Evolutionary conservation across 2,113 vertebrate genomes (phyloP).

Genomic region (Rattus rattus): DNA sequence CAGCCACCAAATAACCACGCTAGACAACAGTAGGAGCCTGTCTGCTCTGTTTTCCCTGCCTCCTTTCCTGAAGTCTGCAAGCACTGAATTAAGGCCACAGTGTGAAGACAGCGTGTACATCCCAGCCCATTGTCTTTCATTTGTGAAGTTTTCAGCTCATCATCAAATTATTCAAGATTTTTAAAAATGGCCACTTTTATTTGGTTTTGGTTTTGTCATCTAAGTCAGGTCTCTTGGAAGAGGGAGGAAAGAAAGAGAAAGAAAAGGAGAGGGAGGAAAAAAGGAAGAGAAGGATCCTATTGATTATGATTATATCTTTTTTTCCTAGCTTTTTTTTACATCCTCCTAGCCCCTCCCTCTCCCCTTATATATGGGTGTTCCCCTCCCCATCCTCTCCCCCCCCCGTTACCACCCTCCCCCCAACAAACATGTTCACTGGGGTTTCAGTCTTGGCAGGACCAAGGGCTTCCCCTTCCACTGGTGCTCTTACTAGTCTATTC

Average conservation of each 20-base stretch:
- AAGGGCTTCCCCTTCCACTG: too few relatives aligned
- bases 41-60: background rate
- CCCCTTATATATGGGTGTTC: too few relatives aligned
- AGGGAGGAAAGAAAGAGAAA: background rate
- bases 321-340: too few relatives aligned
- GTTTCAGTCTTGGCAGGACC: too few relatives aligned
- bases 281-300: background rate
- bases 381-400: too few relatives aligned
- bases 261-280: too few relatives aligned
- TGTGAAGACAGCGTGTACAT: background rate
- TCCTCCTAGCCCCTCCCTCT: too few relatives aligned
- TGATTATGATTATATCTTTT: background rate
- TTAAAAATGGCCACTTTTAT: background rate
- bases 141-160: background rate
- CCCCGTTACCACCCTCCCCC: too few relatives aligned
- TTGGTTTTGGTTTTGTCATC: background rate
- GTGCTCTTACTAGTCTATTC: too few relatives aligned
- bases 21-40: background rate
- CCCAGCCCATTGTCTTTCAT: background rate
- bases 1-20: background rate
- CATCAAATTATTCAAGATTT: background rate
- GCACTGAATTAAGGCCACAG: background rate
- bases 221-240: background rate
- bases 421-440: too few relatives aligned
- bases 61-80: background rate